A percentile compares a stretch with the other conserved stretches of the same genome.
phyloP scores from a whole-genome alignment of 2,888 invertebrate genomes.

The Papilio elwesi region DNA sequence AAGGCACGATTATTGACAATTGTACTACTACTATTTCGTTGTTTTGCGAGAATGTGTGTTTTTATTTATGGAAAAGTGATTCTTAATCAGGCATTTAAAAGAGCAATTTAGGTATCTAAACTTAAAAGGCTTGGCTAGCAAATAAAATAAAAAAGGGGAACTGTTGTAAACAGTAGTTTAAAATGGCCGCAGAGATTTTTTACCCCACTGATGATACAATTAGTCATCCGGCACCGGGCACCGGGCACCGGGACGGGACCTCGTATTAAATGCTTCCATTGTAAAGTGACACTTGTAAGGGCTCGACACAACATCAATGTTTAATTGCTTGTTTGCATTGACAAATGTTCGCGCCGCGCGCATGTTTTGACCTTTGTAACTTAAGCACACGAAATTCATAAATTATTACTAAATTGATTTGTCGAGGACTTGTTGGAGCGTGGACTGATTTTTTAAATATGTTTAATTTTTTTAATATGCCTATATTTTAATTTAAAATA shows the following conservation, averaged over 20 bases:
- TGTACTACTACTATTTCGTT: not conserved
- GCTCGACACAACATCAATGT: slow-evolving; percentile 57
- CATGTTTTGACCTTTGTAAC: slow-evolving; percentile 20
- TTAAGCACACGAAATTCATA: slow-evolving; percentile 25
- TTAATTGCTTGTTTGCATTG: slow-evolving; percentile 76
- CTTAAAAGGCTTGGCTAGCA: slow-evolving; percentile 7
- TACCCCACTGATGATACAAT: slow-evolving; percentile 57
- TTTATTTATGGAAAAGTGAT: not conserved
- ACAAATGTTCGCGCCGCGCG: slow-evolving; percentile 59
- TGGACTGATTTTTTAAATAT: not conserved
- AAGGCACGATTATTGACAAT: no score
- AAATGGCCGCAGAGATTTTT: slow-evolving; percentile 41
- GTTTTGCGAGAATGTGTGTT: not conserved
- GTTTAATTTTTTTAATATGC: not conserved
- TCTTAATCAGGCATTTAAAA: not conserved
- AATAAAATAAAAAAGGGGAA: slow-evolving; percentile 18
- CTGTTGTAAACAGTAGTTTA: slow-evolving; percentile 22
- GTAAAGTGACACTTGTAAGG: slow-evolving; percentile 71
- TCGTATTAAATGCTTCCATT: slow-evolving; percentile 67
- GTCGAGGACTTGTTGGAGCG: not conserved
- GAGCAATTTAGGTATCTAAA: not conserved
- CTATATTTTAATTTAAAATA: not conserved
- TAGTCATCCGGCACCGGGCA: slow-evolving; percentile 59
- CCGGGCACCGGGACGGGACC: no score
- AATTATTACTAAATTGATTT: slow-evolving; percentile 34